Percentiles rank a stretch among this genome's conserved stretches.
These are phyloP conservation scores for Chiloscyllium plagiosum DNA, from an alignment of 2,113 vertebrate species.

Conservation along the genomic window DNA sequence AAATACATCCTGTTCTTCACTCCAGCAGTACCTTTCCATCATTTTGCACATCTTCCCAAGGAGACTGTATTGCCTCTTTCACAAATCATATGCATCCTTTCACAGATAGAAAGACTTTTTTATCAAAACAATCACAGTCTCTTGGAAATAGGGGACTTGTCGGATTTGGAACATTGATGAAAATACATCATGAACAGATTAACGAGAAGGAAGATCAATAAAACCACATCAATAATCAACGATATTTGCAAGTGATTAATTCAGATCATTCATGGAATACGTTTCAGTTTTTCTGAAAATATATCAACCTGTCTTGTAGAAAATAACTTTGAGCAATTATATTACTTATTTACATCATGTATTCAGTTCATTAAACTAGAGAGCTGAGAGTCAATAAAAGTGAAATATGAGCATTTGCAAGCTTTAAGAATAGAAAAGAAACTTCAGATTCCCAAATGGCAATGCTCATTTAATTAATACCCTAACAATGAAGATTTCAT, in stretches of 20 bases:
- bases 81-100: neutral
- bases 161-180: neutral
- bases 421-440: neutral
- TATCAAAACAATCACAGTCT: neutral
- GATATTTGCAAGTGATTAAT: neutral
- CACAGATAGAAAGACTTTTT: neutral
- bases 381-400: neutral
- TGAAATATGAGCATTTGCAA: conserved; percentile 13
- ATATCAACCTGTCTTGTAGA: neutral
- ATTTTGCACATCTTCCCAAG: neutral
- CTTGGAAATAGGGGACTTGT: neutral
- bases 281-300: neutral
- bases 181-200: neutral
- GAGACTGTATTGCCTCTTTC: neutral
- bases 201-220: neutral
- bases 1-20: neutral
- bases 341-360: neutral
- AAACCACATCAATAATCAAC: conserved; percentile 6
- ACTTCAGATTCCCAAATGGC: conserved; percentile 9
- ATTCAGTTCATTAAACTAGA: neutral
- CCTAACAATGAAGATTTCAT: neutral
- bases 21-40: neutral
- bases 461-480: conserved; percentile 10
- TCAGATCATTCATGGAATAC: conserved; percentile 12
- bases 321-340: neutral